A percentile compares a stretch with the other conserved stretches of the same genome.
Conservation (phyloP, 2,797 vertebrate species). For the Sebastiscus albofasciatus region DNA sequence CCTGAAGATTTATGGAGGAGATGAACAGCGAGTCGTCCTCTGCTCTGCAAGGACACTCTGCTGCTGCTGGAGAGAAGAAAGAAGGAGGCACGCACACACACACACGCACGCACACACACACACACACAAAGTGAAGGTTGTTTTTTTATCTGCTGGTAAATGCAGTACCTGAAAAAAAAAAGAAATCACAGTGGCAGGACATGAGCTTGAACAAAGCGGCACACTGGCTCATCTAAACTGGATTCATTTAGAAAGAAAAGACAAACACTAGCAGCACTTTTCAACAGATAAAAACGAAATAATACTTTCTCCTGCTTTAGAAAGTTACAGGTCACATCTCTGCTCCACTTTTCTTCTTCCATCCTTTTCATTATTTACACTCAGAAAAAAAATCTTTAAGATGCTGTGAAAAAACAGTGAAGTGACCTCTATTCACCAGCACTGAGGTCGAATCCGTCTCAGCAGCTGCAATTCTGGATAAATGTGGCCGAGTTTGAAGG, state of each 20-base stretch:
- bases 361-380: neutral
- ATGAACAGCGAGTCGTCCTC: constrained; percentile 30
- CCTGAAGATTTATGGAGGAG: constrained; percentile 61
- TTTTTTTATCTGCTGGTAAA: constrained; percentile 31
- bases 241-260: constrained; percentile 12
- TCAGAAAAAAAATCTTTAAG: neutral
- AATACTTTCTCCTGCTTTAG: neutral
- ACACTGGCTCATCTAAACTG: neutral
- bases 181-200: neutral
- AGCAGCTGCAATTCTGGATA: neutral
- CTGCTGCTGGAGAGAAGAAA: constrained; percentile 15
- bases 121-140: neutral
- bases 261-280: neutral
- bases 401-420: neutral
- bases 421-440: neutral
- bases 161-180: neutral
- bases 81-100: neutral
- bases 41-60: constrained; percentile 45
- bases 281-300: neutral
- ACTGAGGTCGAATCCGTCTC: neutral
- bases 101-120: neutral
- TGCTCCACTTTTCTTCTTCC: neutral
- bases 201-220: neutral
- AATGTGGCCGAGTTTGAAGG: neutral
- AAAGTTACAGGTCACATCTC: neutral